Evolutionary conservation across 2,888 invertebrate species (phyloP).

Genomic region (Physocephala rufipes): DNA sequence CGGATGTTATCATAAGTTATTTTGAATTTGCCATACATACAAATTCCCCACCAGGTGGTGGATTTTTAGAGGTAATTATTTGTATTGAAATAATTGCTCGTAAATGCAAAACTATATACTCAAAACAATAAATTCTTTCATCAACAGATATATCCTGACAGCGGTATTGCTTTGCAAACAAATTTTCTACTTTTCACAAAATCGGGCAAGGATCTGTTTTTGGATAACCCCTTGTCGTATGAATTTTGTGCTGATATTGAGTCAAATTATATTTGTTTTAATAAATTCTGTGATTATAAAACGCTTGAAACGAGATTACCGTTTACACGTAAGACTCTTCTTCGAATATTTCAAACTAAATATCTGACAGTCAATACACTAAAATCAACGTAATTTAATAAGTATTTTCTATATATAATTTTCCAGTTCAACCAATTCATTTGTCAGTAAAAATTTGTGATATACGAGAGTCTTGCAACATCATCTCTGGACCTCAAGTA

Average conservation of each 20-base stretch:
- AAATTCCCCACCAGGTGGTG: conserved; percentile 40
- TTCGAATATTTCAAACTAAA: not conserved
- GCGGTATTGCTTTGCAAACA: conserved; percentile 40
- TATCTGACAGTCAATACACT: not conserved
- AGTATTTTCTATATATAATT: not conserved
- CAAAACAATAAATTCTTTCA: not conserved
- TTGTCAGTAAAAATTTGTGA: conserved; percentile 42
- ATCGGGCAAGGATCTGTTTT: conserved; percentile 42
- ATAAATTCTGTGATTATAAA: conserved; percentile 44
- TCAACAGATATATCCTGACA: conserved; percentile 33
- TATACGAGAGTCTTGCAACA: conserved; percentile 43
- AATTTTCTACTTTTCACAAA: conserved; percentile 40
- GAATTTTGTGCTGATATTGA: conserved; percentile 39
- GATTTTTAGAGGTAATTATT: conserved; percentile 27
- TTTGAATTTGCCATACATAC: conserved; percentile 43
- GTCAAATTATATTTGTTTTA: conserved; percentile 37
- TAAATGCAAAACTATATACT: too few species aligned
- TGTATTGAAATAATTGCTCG: too few species aligned
- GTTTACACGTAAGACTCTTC: conserved; percentile 22
- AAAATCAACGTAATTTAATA: too few species aligned
- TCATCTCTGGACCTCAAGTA: not conserved
- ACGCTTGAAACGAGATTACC: conserved; percentile 41
- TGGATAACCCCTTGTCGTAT: conserved; percentile 44
- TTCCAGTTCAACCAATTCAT: conserved; percentile 16
- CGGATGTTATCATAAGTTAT: conserved; percentile 37